Evolutionary conservation across 2,797 vertebrate genomes (phyloP).

Genomic region (Sylvilagus floridanus): DNA sequence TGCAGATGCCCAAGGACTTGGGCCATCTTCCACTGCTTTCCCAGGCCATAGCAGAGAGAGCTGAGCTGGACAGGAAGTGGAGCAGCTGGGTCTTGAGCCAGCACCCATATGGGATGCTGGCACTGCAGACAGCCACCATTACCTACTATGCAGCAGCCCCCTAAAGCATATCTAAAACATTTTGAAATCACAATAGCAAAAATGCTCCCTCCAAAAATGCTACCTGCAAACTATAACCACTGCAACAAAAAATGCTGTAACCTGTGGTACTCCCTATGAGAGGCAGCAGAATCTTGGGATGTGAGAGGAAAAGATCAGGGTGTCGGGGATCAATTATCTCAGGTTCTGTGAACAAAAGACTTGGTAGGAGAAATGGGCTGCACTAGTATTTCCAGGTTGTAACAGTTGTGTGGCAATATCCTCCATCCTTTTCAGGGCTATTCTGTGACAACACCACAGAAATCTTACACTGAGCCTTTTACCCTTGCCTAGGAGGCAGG

Average conservation of each 20-base stretch:
- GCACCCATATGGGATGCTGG: no score
- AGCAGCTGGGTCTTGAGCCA: no score
- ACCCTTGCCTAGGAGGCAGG: neutral
- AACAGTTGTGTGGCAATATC: neutral
- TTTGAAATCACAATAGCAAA: neutral
- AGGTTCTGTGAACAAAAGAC: neutral
- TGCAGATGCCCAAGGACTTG: no score
- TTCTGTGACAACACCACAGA: neutral
- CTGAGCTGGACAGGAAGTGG: no score
- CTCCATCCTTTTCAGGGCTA: neutral
- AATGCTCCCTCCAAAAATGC: neutral
- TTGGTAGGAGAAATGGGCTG: neutral
- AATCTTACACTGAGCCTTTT: neutral
- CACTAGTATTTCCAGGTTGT: neutral
- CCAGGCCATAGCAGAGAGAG: no score
- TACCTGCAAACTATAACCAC: neutral
- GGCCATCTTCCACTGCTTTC: no score
- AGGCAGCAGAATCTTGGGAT: neutral
- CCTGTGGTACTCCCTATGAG: neutral
- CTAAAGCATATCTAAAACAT: slow-evolving; percentile 11
- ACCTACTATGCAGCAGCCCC: no score
- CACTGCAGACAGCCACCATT: no score
- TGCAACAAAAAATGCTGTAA: slow-evolving; percentile 15
- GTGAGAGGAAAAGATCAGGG: neutral
- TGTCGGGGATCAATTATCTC: neutral